Evolutionary conservation across 2,888 invertebrate genomes (phyloP).

Genomic region (Artemia sp.): DNA sequence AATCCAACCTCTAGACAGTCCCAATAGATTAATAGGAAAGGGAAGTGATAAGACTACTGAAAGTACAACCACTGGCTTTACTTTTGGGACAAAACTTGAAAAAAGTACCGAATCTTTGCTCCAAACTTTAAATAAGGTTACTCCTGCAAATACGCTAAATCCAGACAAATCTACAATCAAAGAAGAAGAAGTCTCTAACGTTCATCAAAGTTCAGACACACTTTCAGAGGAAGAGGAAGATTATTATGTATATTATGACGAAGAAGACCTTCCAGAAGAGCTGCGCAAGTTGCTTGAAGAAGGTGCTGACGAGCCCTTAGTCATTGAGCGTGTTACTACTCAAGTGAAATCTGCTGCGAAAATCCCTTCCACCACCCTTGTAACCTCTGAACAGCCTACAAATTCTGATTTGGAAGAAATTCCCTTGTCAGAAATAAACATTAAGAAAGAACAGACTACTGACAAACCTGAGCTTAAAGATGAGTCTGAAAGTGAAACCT

Average conservation of each 20-base stretch:
- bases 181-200: neutral
- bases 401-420: too few relatives aligned
- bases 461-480: too few relatives aligned
- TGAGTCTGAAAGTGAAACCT: too few relatives aligned
- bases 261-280: slow-evolving; percentile 7
- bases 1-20: neutral
- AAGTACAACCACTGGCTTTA: neutral
- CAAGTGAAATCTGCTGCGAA: neutral
- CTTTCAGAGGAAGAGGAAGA: slow-evolving; percentile 1
- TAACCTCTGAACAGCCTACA: too few relatives aligned
- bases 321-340: slow-evolving; percentile 1
- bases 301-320: neutral
- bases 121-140: neutral
- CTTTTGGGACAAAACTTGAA: neutral
- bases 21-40: neutral
- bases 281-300: slow-evolving; percentile 13
- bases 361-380: too few relatives aligned
- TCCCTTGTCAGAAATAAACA: too few relatives aligned
- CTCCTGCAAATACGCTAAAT: neutral
- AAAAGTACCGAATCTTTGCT: neutral
- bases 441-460: too few relatives aligned
- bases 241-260: slow-evolving; percentile 10
- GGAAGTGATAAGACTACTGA: neutral
- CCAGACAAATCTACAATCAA: neutral
- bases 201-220: neutral